A percentile compares a stretch with the other conserved stretches of the same genome.
These are phyloP conservation scores for Neodiprion virginianus DNA, from an alignment of 1,140 invertebrate genomes.

Conservation along the genomic window DNA sequence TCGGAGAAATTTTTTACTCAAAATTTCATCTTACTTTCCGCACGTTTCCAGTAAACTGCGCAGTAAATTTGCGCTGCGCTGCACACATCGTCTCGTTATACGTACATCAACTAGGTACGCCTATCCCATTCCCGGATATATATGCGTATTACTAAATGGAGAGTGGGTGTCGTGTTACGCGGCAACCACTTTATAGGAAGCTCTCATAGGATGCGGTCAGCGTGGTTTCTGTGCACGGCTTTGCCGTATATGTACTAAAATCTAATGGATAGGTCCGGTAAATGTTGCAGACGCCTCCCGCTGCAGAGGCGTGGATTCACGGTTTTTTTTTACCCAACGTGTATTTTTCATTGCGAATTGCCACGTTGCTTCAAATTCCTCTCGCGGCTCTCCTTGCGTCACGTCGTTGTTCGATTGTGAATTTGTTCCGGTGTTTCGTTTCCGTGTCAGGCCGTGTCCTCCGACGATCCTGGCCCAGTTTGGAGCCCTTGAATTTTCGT, in stretches of 20 bases:
- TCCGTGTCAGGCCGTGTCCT: conserved; percentile 39
- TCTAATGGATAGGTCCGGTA: conserved; percentile 5
- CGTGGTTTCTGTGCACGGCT: conserved; percentile 28
- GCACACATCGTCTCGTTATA: neutral
- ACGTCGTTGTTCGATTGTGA: neutral
- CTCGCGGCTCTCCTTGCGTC: neutral
- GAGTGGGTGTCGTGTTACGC: conserved; percentile 25
- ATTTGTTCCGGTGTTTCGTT: conserved; percentile 14
- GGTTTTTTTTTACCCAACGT: neutral
- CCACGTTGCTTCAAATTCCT: conserved; percentile 12
- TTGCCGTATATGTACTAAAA: conserved; percentile 31
- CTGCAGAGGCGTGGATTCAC: neutral
- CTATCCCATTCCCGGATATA: conserved; percentile 27
- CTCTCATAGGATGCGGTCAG: conserved; percentile 30
- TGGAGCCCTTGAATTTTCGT: no score
- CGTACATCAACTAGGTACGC: neutral
- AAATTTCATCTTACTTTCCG: no score
- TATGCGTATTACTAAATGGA: conserved; percentile 26
- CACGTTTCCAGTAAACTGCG: no score
- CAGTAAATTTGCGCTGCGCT: no score
- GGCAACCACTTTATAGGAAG: conserved; percentile 31
- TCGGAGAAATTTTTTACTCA: no score
- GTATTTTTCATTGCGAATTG: neutral
- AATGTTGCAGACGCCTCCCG: neutral
- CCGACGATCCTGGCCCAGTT: conserved; percentile 22